Evolutionary conservation across 2,888 invertebrate species (phyloP), one percentile per base, ranked within the genome.

Genomic region (Tenthredo livida): DNA sequence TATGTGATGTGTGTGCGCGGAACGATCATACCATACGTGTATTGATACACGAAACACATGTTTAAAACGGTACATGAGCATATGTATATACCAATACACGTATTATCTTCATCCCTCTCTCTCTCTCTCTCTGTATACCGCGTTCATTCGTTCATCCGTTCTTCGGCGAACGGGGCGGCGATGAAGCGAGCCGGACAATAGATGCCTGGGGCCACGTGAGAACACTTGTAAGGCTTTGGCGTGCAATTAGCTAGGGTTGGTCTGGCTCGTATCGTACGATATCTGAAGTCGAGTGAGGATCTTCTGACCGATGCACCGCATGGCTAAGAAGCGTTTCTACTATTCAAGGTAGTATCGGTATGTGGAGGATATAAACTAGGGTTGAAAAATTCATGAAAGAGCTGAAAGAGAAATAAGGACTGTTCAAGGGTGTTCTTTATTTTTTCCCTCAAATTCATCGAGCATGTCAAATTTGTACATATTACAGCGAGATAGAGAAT

Each of bases 171-270:
- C 50, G 75, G 77, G 50, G 80, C 61, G 80, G 80, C 80, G 80
- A 80, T 61, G 80, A 80, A 80, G 61, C 80, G 80, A 61, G 25
- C 80, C 58, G 80, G 80, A 80, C 80, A 80, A 80, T 80, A 80
- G 80, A 80, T 21, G 80, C 80, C 80, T 21, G n/a, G 40, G 80
- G 80, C 80, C 37, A 80, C 61, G 61, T 61, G 80, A 61, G 80
- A 80, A 80, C 80, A 80, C 80, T 80, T 80, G 61, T 61, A 61
- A 80, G 43, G 80, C 80, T 80, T 80, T 80, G 80, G 80, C 80
- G 80, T 80, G 61, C 80, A 80, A 80, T 80, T 80, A 80, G 80
- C 80, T 61, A 40, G 80, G 80, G 80, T 58, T 80, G 37, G 80
- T 21, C 40, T 40, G 80, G 21, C 15, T 58, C 21, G 54, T 77